Base-by-base conservation (phyloP, 1,140 invertebrate genomes). In the Penaeus indicus region DNA sequence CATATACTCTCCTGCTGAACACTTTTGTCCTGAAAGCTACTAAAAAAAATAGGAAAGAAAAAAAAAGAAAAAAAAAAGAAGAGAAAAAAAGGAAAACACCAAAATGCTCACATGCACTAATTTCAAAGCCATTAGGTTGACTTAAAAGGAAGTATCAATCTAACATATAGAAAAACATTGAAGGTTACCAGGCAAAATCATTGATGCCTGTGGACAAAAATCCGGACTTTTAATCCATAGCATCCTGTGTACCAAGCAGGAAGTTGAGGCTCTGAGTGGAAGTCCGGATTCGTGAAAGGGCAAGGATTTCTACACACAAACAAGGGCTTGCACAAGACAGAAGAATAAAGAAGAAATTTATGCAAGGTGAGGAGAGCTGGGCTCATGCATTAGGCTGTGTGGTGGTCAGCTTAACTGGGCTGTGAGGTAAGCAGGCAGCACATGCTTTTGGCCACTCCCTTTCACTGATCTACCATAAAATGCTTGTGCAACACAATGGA, bases 391-490 rank as follows among this genome's bases (percentile, higher is more conserved):
- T 62, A 16, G 47, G 62, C 47, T 78, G 54, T n/a, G 42, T 38
- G 72, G 27, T 83, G 80, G 69, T 82, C 61, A 32, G n/a, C 62
- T 86, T 32, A 75, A 69, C 80, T 42, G 62, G 86, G 86, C 86
- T 88, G 86, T 88, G 86, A 88, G 81, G 81, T 88, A 77, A 75
- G 86, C 86, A 88, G 81, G 86, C 86, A 88, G 69, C 80, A 63
- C 86, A 88, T 88, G 86, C 86, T 82, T 85, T 85, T 88, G 86
- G 86, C 86, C 86, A 88, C 86, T 88, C 86, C 86, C 86, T 88
- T 88, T 88, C 86, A 88, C 81, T 83, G 80, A 64, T 61, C 86
- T 88, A 88, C 81, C 69, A 77, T 83, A 88, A 63, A 83, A 88
- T 84, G 86, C 86, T 88, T 75, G 69, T 77, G 86, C 86, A 88